Evolutionary conservation across 2,888 invertebrate genomes (phyloP), one percentile per base, ranked within the genome.

Genomic region (Unio pictorum): DNA sequence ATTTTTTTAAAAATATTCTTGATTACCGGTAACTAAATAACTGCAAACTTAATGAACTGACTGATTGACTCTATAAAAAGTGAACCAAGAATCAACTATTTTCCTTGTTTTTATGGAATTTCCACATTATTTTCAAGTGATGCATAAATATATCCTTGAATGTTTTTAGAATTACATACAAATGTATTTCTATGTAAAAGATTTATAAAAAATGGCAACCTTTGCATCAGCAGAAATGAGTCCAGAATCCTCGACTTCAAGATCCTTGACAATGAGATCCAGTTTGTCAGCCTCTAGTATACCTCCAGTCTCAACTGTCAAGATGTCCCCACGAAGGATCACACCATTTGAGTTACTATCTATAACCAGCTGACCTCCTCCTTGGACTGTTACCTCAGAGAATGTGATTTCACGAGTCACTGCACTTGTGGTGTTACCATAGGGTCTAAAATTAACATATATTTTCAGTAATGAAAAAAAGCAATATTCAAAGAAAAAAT

Each of bases 241-340:
- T 17, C 78, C 82, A 18, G 79, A 81, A 64, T 81, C 82, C 58
- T 84, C 75, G 6, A 84, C 66, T 28, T 74, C 75, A 7, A 84
- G 76, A 7, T 78, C 73, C 7, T 64, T 63, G 3, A 82, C 80
- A 17, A 67, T 55, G 18, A 85, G 63, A 3, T 73, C 70, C 4
- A 81, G 72, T 34, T 72, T 76, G 69, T 85, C 84, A 17, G 76
- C 77, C 55, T 74, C 75, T 28, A 85, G 61, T 5, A 66, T 55
- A 6, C 79, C 84, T 23, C 85, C 83, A 72, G 82, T 84, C 70
- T 85, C 78, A 11, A 85, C 73, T 15, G 76, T 76, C 55, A 84
- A 73, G 23, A 61, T 67, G 4, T 69, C 69, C 11, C 85, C 85
- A 20, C 67, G 66, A 45, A 85, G 69, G 3, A 71, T 68, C 73